A percentile compares a stretch with the other conserved stretches of the same genome.
phyloP scores from a whole-genome alignment of 2,113 vertebrate species.

The Calonectris borealis region DNA sequence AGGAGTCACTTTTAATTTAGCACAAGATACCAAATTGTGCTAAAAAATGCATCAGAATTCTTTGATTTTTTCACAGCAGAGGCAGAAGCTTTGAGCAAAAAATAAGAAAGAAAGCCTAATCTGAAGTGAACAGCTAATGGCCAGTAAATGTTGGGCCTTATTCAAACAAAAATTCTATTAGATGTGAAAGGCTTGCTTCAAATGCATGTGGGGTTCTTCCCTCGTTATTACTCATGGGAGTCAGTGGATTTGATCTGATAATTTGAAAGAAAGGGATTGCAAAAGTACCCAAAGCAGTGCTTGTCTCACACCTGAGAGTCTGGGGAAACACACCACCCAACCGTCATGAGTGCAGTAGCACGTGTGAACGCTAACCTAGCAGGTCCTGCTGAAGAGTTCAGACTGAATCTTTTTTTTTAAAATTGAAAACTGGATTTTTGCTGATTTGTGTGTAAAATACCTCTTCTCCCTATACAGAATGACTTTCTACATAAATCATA shows the following conservation, averaged over 20 bases:
- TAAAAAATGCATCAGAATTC: slow-evolving; percentile 1
- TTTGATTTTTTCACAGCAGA: slow-evolving; percentile 6
- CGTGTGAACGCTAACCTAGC: fast-evolving
- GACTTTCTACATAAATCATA: neutral
- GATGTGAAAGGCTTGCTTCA: neutral
- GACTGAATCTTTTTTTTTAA: neutral
- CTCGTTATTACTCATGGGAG: neutral
- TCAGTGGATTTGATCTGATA: neutral
- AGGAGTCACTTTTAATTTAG: slow-evolving; percentile 1
- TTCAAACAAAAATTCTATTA: neutral
- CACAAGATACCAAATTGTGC: neutral
- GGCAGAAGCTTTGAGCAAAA: neutral
- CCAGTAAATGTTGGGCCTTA: neutral
- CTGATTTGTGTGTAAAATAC: neutral
- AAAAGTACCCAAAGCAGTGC: neutral
- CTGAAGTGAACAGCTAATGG: neutral
- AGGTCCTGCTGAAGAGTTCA: neutral
- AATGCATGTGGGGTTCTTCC: neutral
- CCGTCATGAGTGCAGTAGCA: neutral
- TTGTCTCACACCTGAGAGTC: neutral
- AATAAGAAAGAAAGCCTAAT: neutral
- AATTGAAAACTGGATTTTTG: neutral
- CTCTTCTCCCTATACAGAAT: neutral
- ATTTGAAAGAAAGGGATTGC: neutral
- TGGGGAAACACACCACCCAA: neutral